Evolutionary conservation across 1,140 invertebrate genomes (phyloP).

Genomic region (Trialeurodes vaporariorum): DNA sequence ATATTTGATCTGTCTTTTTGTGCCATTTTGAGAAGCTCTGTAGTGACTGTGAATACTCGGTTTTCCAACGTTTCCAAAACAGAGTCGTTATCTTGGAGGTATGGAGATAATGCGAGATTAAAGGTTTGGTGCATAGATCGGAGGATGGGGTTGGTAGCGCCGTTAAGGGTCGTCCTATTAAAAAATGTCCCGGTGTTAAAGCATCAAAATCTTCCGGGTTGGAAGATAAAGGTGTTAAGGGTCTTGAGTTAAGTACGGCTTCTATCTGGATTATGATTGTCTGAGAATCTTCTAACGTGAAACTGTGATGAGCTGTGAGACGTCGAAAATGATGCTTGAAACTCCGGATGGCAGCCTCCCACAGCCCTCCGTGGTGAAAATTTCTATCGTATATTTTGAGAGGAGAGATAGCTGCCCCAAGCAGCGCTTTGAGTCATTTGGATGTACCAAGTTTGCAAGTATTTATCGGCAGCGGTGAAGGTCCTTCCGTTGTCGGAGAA

Average conservation of each 20-base stretch:
- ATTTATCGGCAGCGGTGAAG: conserved; percentile 24
- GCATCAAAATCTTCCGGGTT: conserved; percentile 23
- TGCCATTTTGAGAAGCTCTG: conserved; percentile 27
- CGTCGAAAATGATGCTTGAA: conserved; percentile 21
- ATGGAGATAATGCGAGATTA: conserved; percentile 20
- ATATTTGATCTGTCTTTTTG: conserved; percentile 10
- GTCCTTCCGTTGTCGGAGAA: conserved; percentile 29
- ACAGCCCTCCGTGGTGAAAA: conserved; percentile 28
- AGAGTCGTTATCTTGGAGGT: conserved; percentile 23
- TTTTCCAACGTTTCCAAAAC: conserved; percentile 30
- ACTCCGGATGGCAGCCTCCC: conserved; percentile 25
- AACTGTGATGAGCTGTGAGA: conserved; percentile 11
- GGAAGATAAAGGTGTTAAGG: conserved; percentile 17
- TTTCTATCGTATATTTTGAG: conserved; percentile 17
- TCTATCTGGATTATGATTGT: conserved; percentile 27
- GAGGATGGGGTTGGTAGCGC: conserved; percentile 28
- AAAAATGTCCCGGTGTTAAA: conserved; percentile 28
- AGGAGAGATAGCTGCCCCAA: not conserved
- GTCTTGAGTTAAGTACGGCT: conserved; percentile 28
- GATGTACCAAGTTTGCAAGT: conserved; percentile 12
- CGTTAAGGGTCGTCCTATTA: conserved; percentile 27
- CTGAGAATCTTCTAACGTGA: conserved; percentile 26
- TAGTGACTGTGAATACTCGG: conserved; percentile 29
- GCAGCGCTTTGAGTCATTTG: not conserved
- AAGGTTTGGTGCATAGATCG: conserved; percentile 15